phyloP scores from a whole-genome alignment of 2,888 invertebrate genomes.

The Drosophila koepferae region DNA sequence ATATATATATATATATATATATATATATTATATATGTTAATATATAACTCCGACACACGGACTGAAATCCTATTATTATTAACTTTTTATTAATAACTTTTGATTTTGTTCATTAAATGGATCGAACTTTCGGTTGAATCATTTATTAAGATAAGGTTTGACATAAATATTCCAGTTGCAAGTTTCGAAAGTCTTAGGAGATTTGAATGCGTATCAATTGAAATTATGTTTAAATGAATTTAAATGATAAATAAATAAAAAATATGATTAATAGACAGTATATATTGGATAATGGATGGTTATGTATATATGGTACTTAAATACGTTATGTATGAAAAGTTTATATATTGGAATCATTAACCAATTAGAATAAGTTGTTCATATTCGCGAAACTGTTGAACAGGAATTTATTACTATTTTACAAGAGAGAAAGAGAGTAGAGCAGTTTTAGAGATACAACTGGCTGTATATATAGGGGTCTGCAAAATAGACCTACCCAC shows the following conservation, averaged over 20 bases:
- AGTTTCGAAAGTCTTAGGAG: neutral
- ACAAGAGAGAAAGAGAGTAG: neutral
- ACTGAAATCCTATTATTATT: neutral
- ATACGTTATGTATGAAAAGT: neutral
- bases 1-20: neutral
- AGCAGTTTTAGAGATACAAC: neutral
- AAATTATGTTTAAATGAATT: neutral
- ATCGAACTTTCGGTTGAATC: neutral
- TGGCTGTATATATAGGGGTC: neutral
- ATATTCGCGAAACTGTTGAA: neutral
- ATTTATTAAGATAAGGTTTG: neutral
- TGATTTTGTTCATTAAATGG: neutral
- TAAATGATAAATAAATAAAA: neutral
- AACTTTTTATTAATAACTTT: neutral
- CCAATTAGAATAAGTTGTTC: neutral
- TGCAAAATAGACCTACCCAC: neutral
- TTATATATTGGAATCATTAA: neutral
- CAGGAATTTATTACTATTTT: neutral
- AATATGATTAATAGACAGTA: too few relatives aligned
- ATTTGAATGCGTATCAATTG: neutral
- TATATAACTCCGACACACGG: neutral
- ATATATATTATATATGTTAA: neutral
- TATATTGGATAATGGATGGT: neutral
- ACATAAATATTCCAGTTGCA: too few relatives aligned
- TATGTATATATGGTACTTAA: neutral